These are phyloP conservation scores for Epinephelus cyanopodus DNA, from an alignment of 2,113 vertebrate genomes.

Conservation along the genomic window DNA sequence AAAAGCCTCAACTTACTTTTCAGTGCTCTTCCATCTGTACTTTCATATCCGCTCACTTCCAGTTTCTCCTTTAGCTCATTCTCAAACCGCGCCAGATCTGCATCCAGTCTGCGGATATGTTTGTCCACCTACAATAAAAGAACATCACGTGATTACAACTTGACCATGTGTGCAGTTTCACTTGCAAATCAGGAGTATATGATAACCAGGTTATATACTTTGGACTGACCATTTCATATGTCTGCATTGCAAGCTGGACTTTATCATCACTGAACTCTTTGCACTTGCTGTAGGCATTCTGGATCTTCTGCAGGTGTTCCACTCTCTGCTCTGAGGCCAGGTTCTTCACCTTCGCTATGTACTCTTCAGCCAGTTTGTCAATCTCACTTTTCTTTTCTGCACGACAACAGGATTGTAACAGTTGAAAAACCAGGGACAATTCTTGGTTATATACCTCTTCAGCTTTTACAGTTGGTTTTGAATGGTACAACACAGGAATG, in stretches of 20 bases:
- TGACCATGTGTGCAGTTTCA: background rate
- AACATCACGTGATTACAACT: background rate
- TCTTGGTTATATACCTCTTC: no score
- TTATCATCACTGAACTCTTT: constrained; percentile 98
- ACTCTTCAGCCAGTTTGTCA: constrained; percentile 92
- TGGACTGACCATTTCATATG: constrained; percentile 95
- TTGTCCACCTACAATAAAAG: constrained; percentile 91
- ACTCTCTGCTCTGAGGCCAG: constrained; percentile 90
- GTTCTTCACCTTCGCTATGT: constrained; percentile 90
- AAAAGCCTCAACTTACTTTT: constrained; percentile 87
- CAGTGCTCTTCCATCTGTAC: constrained; percentile 83
- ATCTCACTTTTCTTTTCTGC: constrained; percentile 97
- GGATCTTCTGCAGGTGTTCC: constrained; percentile 95
- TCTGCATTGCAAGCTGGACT: constrained; percentile 99
- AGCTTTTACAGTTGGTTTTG: background rate
- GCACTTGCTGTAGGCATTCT: constrained; percentile 94
- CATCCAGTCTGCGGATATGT: constrained; percentile 96
- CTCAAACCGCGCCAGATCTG: constrained; percentile 95
- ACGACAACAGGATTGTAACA: background rate
- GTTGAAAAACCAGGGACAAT: background rate
- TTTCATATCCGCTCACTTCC: constrained; percentile 93
- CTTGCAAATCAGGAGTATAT: background rate
- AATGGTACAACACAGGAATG: background rate
- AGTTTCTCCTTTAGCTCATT: constrained; percentile 98
- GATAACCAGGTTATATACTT: background rate